Evolutionary conservation across 2,797 vertebrate genomes (phyloP), one percentile per base, ranked within the genome.

Genomic region (Pachyuromys duprasi): DNA sequence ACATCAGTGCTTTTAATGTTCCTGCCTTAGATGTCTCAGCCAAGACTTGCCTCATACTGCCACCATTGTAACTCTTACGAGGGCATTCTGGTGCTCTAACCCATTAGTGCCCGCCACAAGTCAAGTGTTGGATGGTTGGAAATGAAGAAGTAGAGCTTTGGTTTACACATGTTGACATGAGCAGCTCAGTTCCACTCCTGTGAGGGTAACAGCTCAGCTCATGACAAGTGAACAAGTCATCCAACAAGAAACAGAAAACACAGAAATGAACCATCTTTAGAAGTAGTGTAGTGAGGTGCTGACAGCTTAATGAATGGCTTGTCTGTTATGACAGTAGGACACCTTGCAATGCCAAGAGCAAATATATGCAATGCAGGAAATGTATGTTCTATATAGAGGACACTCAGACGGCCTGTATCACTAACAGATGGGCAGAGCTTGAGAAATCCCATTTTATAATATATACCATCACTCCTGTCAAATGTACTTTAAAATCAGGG

Each of bases 251-350:
- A 98, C 94, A 98, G 98, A 98, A 98, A 98, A 98, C 97, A 97
- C 97, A 97, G 98, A 97, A 98, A 97, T 92, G 97, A 98, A 97
- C 98, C 98, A 97, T 97, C 98, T 96, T 93, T 98, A 97, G 98
- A 98, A 98, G 98, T 98, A 97, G 93, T 96, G 96, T 78, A 67
- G 97, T 95, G 93, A 98, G 98, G 98, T 97, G 99, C 98, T 98
- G 99, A 99, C 98, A 99, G 98, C 98, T 98, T 98, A 99, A 99
- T 98, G 98, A 99, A 99, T 98, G 98, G 98, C 98, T 98, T 98
- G 98, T 98, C 98, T 99, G 98, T 98, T 99, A 98, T 98, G 98
- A 99, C 98, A 98, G 98, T 98, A 98, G 98, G 98, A 98, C 98
- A 98, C 98, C 98, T 98, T 98, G 97, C 98, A 98, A 98, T 97